These are phyloP conservation scores for Augochlorella aurata DNA, from an alignment of 2,888 invertebrate genomes.

Conservation along the genomic window DNA sequence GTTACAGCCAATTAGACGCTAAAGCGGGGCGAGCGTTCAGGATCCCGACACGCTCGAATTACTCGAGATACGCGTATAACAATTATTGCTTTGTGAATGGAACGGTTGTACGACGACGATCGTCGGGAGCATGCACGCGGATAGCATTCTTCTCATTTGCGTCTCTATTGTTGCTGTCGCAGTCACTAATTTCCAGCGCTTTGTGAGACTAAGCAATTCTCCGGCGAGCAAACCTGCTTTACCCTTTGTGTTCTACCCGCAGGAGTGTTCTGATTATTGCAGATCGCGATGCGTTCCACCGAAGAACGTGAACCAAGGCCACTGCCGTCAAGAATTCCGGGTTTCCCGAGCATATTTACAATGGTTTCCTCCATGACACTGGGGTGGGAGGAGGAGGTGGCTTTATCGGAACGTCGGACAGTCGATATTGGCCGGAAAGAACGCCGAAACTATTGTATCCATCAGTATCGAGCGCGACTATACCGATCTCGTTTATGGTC, in stretches of 20 bases:
- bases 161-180: constrained; percentile 49
- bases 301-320: neutral
- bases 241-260: neutral
- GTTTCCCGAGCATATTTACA: neutral
- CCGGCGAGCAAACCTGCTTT: neutral
- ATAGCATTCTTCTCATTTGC: constrained; percentile 43
- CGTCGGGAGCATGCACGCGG: constrained; percentile 29
- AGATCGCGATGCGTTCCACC: neutral
- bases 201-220: constrained; percentile 17
- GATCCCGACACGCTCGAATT: constrained; percentile 8
- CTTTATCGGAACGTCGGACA: constrained; percentile 19
- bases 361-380: neutral
- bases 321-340: neutral
- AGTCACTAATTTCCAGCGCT: constrained; percentile 42
- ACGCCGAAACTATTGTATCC: constrained; percentile 16
- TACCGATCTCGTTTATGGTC: neutral
- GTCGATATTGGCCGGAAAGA: constrained; percentile 19
- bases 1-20: constrained; percentile 9
- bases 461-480: neutral
- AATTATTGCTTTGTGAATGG: constrained; percentile 31
- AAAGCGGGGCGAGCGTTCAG: constrained; percentile 25
- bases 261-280: neutral
- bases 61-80: constrained; percentile 26
- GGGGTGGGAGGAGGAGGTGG: too few relatives aligned
- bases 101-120: constrained; percentile 23